Evolutionary conservation across 2,888 invertebrate genomes (phyloP).

Genomic region (Oscheius sp.): DNA sequence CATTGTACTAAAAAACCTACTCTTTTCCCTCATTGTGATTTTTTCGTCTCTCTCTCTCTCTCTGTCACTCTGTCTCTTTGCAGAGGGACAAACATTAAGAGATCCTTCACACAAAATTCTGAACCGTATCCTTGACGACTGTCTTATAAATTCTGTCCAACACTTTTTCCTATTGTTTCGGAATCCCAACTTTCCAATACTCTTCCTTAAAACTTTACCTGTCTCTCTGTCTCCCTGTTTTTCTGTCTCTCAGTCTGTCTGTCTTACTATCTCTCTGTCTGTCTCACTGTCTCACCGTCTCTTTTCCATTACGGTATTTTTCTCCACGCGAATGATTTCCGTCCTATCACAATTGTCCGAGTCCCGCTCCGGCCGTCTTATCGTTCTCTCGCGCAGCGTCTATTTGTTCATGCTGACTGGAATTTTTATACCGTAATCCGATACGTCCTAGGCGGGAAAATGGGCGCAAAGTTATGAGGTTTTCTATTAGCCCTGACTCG

Average conservation of each 20-base stretch:
- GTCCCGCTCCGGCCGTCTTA: background rate
- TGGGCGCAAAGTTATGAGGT: too few species aligned
- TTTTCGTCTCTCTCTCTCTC: too few species aligned
- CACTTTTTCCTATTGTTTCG: too few species aligned
- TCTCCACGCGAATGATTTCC: background rate
- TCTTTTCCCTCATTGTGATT: too few species aligned
- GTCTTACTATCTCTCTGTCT: background rate
- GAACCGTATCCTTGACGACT: too few species aligned
- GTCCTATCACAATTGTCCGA: background rate
- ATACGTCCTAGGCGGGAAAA: background rate
- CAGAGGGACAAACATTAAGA: too few species aligned
- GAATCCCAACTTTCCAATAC: background rate
- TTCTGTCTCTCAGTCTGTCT: background rate
- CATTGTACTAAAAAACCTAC: too few species aligned
- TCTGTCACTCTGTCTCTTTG: too few species aligned
- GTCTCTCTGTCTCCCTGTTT: conserved; percentile 8
- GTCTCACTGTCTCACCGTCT: conserved; percentile 7
- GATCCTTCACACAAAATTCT: too few species aligned
- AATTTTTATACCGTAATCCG: conserved; percentile 36
- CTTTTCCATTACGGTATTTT: conserved; percentile 7
- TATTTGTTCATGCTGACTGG: conserved; percentile 24
- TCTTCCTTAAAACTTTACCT: background rate
- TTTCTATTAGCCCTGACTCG: too few species aligned
- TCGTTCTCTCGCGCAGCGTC: background rate
- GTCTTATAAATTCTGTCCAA: too few species aligned